A percentile compares a stretch with the other conserved stretches of the same genome.
These are phyloP conservation scores for Pogonophryne albipinna DNA, from an alignment of 2,797 vertebrate species.

Conservation along the genomic window DNA sequence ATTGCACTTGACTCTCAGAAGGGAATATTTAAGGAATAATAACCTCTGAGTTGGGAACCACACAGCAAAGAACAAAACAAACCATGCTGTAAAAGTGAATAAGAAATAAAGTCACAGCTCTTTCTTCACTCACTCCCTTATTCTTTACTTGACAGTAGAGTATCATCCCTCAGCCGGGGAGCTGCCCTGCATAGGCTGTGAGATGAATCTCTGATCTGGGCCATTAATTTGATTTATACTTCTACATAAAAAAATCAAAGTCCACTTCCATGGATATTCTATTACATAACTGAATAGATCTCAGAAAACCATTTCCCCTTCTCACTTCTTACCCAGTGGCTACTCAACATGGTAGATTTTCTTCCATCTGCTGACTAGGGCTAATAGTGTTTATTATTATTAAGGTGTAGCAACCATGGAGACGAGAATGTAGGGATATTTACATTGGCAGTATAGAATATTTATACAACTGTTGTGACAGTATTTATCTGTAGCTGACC, in stretches of 20 bases:
- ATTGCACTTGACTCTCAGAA: neutral
- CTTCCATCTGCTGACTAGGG: neutral
- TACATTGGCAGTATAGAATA: neutral
- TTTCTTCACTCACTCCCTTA: neutral
- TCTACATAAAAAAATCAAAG: conserved; percentile 48
- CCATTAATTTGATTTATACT: conserved; percentile 42
- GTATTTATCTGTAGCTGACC: neutral
- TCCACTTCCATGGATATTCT: conserved; percentile 44
- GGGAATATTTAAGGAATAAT: neutral
- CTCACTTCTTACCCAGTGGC: conserved; percentile 16
- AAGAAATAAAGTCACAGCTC: neutral
- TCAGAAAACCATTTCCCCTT: conserved; percentile 6
- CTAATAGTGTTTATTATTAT: conserved; percentile 3
- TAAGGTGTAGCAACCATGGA: neutral
- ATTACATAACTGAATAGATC: conserved; percentile 40
- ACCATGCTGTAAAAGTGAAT: neutral
- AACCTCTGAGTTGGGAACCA: neutral
- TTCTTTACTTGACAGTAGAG: neutral
- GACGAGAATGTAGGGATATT: neutral
- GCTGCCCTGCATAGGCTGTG: neutral
- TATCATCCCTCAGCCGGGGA: neutral
- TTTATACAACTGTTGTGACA: neutral
- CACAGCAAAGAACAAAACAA: neutral
- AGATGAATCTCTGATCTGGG: conserved; percentile 5
- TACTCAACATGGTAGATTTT: neutral